phyloP scores from a whole-genome alignment of 2,888 invertebrate genomes.

The Dendrolimus pini region DNA sequence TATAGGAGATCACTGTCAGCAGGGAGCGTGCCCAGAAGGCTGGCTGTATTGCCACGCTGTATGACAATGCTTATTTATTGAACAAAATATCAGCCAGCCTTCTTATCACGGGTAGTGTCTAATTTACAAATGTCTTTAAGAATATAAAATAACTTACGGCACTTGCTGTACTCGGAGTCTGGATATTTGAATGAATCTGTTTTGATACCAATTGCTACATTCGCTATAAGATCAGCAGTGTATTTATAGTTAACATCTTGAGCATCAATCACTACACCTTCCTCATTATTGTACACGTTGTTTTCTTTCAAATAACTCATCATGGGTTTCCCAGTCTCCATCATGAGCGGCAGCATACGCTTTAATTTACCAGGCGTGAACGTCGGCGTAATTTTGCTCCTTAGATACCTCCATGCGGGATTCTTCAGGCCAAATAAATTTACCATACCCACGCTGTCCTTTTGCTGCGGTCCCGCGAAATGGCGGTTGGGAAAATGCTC shows the following conservation, averaged over 20 bases:
- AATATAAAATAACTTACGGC: constrained; percentile 14
- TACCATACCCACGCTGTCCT: constrained; percentile 24
- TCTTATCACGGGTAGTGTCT: no score
- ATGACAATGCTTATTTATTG: no score
- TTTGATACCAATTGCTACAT: constrained; percentile 20
- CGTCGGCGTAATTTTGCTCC: constrained; percentile 20
- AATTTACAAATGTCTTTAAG: no score
- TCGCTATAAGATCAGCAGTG: constrained; percentile 22
- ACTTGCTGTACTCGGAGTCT: constrained; percentile 18
- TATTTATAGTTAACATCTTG: constrained; percentile 22
- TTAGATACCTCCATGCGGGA: constrained; percentile 23
- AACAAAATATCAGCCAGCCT: no score
- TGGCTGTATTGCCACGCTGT: no score
- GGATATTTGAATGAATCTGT: constrained; percentile 19
- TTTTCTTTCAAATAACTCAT: constrained; percentile 14
- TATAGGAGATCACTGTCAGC: no score
- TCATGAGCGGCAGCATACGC: constrained; percentile 20
- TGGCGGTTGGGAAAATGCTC: constrained; percentile 21
- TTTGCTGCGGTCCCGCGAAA: constrained; percentile 21
- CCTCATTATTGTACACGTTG: not conserved
- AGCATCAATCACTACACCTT: constrained; percentile 10
- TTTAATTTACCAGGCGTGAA: constrained; percentile 17
- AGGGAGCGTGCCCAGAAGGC: no score
- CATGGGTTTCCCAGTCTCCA: constrained; percentile 20
- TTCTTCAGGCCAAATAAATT: constrained; percentile 24